Base-by-base conservation (phyloP, 92 coral and sea anemone genomes). In the Paramuricea clavata region DNA sequence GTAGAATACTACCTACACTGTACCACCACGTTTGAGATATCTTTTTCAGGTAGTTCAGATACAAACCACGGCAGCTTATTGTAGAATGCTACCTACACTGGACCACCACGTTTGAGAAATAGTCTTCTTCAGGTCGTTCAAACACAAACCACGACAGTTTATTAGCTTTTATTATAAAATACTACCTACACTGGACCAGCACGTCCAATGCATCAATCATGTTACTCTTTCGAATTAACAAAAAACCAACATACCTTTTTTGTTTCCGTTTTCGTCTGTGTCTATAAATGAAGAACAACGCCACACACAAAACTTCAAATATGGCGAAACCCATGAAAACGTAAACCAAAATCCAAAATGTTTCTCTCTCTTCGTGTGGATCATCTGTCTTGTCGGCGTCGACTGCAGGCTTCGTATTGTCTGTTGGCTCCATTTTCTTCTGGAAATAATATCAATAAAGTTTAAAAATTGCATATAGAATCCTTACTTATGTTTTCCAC, bases 231-330 rank as follows among this genome's bases (percentile, higher is more conserved):
- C n/a, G n/a, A n/a, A 56, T 15, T 16, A n/a, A n/a, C 8, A 56
- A 8, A 15, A 56, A 56, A 56, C 39, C n/a, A 11, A 19, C 22
- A 1, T 65, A 65, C 72, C 72, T 15, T 65, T 12, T 31, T 54
- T 50, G 43, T 61, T 61, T 57, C 1, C 54, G 52, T 79, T 79
- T 79, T 21, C 72, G 19, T 60, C 72, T 65, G 17, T 60, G 84
- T 79, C 72, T 33, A 15, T 61, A 79, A 59, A 79, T 16, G 12
- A 79, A 49, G 73, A 79, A 79, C 8, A 79, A n/a, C 36, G 56
- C 84, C 6, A 79, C 84, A 34, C 84, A 79, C n/a, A 79, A 27
- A 28, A 79, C 84, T 27, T 79, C 84, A 39, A 79, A 79, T 21
- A 79, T 59, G 42, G 84, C 84, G 44, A 79, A 79, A 4, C 73